Conservation (phyloP, 2,797 vertebrate species). For the Chiloscyllium punctatum region DNA sequence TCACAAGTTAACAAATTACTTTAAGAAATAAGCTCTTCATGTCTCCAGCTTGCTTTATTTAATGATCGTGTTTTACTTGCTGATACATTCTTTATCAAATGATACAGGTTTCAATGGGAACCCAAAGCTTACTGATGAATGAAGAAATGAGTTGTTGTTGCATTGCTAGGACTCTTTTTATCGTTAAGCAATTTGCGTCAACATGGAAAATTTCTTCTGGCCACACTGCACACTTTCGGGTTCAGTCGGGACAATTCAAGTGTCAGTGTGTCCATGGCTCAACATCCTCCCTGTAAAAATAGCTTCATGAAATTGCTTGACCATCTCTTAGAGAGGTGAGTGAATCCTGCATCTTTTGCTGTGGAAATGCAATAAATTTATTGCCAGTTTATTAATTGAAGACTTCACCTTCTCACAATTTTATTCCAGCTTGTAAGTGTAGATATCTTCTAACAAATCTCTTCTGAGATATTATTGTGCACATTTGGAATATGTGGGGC, state of each 20-base stretch:
- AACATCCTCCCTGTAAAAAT: background rate
- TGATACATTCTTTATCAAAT: background rate
- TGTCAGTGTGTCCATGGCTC: background rate
- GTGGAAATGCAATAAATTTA: background rate
- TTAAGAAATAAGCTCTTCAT: background rate
- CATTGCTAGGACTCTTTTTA: background rate
- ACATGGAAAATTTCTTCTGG: background rate
- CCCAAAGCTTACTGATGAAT: background rate
- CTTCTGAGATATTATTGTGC: no score
- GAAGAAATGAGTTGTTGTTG: background rate
- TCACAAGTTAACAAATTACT: background rate
- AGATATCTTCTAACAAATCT: no score
- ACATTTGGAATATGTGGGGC: no score
- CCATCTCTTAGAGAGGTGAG: background rate
- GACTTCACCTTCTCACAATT: background rate
- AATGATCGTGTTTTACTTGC: background rate
- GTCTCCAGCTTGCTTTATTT: background rate
- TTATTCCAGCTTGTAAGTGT: background rate
- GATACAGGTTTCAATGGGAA: background rate
- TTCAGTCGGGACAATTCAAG: background rate
- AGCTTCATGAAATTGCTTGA: background rate
- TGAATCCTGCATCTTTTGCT: background rate
- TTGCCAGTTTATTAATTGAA: background rate
- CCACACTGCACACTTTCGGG: background rate
- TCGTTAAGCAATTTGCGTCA: background rate